Evolutionary conservation across 2,797 vertebrate genomes (phyloP).

Genomic region (Sparidentex hasta): DNA sequence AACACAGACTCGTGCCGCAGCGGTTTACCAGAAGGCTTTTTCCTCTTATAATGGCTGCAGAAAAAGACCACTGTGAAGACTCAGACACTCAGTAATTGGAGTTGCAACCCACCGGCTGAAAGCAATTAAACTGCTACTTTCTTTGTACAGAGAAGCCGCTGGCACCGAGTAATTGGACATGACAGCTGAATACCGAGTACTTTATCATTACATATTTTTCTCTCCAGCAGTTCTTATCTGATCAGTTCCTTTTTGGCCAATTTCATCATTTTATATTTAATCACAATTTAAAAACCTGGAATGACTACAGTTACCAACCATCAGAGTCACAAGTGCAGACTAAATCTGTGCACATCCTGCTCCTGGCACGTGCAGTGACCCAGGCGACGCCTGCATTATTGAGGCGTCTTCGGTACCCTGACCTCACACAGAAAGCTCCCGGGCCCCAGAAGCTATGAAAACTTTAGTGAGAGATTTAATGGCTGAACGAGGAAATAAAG

Average conservation of each 20-base stretch:
- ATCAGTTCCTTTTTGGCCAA: not conserved
- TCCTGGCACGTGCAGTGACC: slow-evolving; percentile 12
- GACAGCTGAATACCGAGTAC: slow-evolving; percentile 22
- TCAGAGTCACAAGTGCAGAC: slow-evolving; percentile 7
- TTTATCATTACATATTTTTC: slow-evolving; percentile 26
- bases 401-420: slow-evolving; percentile 38
- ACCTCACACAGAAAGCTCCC: slow-evolving; percentile 47
- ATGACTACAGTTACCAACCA: slow-evolving; percentile 10
- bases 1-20: slow-evolving; percentile 1
- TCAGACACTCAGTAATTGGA: slow-evolving; percentile 9
- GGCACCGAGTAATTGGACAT: slow-evolving; percentile 39
- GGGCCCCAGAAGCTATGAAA: slow-evolving; percentile 45
- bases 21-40: slow-evolving; percentile 1
- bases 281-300: not conserved
- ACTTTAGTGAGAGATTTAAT: slow-evolving; percentile 42
- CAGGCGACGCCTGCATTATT: slow-evolving; percentile 55
- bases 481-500: slow-evolving; percentile 18
- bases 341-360: slow-evolving; percentile 26
- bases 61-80: slow-evolving; percentile 3
- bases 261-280: not conserved
- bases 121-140: slow-evolving; percentile 32
- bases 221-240: slow-evolving; percentile 4
- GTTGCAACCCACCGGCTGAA: not conserved
- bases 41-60: slow-evolving; percentile 14
- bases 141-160: slow-evolving; percentile 25